Base-by-base conservation (phyloP, 2,888 invertebrate species). In the Colletes collaris region DNA sequence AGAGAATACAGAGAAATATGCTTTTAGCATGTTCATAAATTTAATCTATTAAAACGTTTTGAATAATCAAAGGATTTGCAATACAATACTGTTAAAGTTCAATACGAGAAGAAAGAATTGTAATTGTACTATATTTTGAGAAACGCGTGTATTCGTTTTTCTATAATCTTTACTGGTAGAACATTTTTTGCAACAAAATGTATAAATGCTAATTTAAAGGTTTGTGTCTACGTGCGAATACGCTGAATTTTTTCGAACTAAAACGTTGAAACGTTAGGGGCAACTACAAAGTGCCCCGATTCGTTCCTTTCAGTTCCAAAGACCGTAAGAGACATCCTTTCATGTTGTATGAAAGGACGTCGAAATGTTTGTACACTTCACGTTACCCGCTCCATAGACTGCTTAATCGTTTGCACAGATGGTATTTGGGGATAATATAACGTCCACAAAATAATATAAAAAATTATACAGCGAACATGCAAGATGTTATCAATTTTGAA, bases 391-490 rank as follows among this genome's bases (percentile, higher is more conserved):
- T 75, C 55, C 58, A 67, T 67, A 62, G 78, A 40, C 67, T 68
- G 75, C 76, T 82, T 83, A 85, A 87, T 86, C 87, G 89, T 89
- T 90, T 89, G 85, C 85, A 82, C 90, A 90, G 90, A 89, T 90
- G 89, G 77, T 72, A 73, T 79, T 73, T 56, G 52, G 19, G 50
- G 50, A 40, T 44, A 62, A 52, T 13, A 44, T 10, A 35, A 13
- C 62, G 35, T 58, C 3, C 16, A 11, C n/a, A 63, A 46, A 64
- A 53, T 71, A 44, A n/a, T 16, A 35, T 4, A n/a, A 11, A 62
- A 66, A 60, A 52, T 27, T 2, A n/a, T 5, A 37, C 44, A 3
- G 7, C 4, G 4, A 40, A 40, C 40, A 27, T 27, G 27, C 7
- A 5, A 19, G 6, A 13, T 46, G 10, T 3, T 1, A 46, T 66